phyloP scores from a whole-genome alignment of 1,140 invertebrate species.

The Heliconius hermathena region DNA sequence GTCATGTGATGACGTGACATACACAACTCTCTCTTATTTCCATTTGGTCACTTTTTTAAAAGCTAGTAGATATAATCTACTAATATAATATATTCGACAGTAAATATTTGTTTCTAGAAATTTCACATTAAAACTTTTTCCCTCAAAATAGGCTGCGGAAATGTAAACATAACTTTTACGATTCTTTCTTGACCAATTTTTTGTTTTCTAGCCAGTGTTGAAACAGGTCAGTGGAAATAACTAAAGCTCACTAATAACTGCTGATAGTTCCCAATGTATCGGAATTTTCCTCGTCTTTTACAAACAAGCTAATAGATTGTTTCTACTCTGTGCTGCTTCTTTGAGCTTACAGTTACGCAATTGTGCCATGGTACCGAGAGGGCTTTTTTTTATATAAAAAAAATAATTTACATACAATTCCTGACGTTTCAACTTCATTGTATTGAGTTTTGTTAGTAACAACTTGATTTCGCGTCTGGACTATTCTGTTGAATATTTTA shows the following conservation, averaged over 20 bases:
- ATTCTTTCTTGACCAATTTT: conserved; percentile 18
- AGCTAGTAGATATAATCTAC: background rate
- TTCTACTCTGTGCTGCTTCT: background rate
- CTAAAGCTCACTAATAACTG: conserved; percentile 16
- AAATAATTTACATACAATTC: background rate
- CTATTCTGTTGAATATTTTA: background rate
- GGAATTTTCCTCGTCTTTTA: conserved; percentile 24
- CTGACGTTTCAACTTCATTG: too few relatives aligned
- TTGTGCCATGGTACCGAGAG: too few relatives aligned
- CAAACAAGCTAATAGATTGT: background rate
- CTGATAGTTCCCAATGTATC: background rate
- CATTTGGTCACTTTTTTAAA: too few relatives aligned
- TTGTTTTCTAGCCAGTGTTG: conserved; percentile 30
- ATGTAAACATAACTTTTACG: conserved; percentile 22
- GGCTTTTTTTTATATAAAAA: too few relatives aligned
- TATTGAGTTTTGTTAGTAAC: background rate
- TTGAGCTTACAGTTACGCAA: too few relatives aligned
- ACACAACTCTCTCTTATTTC: too few relatives aligned
- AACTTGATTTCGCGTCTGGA: background rate
- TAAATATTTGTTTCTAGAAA: background rate
- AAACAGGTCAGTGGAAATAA: conserved; percentile 38
- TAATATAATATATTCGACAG: background rate
- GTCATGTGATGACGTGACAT: too few relatives aligned
- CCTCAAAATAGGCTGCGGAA: conserved; percentile 20
- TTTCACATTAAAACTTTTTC: background rate